Conservation (phyloP, 1,140 invertebrate species). For the Drosophila teissieri region DNA sequence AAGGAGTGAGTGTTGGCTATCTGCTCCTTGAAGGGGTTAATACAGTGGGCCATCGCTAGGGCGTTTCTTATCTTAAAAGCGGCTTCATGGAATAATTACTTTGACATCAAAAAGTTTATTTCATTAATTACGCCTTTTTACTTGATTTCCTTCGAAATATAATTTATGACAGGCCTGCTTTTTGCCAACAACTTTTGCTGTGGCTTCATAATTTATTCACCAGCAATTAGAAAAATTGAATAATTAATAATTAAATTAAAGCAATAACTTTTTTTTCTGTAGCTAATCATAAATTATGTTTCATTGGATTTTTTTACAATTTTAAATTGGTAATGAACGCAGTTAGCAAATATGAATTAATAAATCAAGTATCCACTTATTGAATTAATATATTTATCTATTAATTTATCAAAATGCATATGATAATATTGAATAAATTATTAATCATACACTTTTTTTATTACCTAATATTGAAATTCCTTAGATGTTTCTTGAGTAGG, state of each 20-base stretch:
- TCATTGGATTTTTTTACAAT: not conserved
- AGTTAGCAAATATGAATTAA: too few species aligned
- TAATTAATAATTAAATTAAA: not conserved
- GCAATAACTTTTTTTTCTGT: not conserved
- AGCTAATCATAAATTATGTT: too few species aligned
- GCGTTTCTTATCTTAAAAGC: not conserved
- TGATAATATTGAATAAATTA: too few species aligned
- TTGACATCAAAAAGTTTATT: slow-evolving; percentile 1
- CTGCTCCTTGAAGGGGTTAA: slow-evolving; percentile 8
- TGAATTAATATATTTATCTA: too few species aligned
- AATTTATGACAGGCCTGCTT: not conserved
- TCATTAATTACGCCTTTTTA: not conserved
- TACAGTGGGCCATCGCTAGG: slow-evolving; percentile 13
- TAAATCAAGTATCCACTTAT: too few species aligned
- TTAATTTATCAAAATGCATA: too few species aligned
- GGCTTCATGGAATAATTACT: not conserved
- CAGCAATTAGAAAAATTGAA: not conserved
- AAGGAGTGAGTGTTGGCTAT: not conserved
- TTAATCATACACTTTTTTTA: too few species aligned
- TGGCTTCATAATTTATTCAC: not conserved
- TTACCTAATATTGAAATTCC: too few species aligned
- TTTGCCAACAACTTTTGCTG: too few species aligned
- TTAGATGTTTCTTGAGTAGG: too few species aligned
- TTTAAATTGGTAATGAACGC: not conserved
- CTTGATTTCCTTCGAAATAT: not conserved